A percentile compares a stretch with the other conserved stretches of the same genome.
Conservation (phyloP, 2,797 vertebrate genomes). For the Sternotherus odoratus region DNA sequence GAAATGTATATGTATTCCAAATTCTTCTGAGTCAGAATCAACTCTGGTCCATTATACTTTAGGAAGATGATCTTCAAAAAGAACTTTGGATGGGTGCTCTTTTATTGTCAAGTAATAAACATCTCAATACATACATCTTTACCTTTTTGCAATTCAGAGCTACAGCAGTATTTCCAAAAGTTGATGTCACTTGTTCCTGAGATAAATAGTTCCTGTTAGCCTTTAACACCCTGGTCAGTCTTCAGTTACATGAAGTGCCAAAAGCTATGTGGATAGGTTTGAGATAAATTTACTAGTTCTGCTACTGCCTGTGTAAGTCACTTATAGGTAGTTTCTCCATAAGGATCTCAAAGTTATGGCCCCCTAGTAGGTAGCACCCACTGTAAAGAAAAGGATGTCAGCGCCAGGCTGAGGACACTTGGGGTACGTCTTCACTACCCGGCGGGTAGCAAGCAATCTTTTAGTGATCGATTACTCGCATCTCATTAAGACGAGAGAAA, state of each 20-base stretch:
- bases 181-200: not conserved
- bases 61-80: not conserved
- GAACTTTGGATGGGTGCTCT: not conserved
- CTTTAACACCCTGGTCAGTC: not conserved
- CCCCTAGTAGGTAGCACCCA: not conserved
- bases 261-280: not conserved
- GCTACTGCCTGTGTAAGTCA: not conserved
- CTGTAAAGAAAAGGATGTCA: not conserved
- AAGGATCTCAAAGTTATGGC: not conserved
- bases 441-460: too few species aligned
- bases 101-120: not conserved
- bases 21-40: not conserved
- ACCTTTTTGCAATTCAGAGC: not conserved
- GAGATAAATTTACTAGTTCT: not conserved
- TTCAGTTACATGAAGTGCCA: not conserved
- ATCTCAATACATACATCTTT: not conserved
- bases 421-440: too few species aligned
- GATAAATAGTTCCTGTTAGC: not conserved
- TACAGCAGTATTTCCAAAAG: not conserved
- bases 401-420: not conserved
- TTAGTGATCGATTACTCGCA: too few species aligned
- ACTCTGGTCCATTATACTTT: not conserved
- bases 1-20: not conserved
- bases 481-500: too few species aligned
- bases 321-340: not conserved